Conservation (phyloP, 2,113 vertebrate genomes). For the Hucho hucho region DNA sequence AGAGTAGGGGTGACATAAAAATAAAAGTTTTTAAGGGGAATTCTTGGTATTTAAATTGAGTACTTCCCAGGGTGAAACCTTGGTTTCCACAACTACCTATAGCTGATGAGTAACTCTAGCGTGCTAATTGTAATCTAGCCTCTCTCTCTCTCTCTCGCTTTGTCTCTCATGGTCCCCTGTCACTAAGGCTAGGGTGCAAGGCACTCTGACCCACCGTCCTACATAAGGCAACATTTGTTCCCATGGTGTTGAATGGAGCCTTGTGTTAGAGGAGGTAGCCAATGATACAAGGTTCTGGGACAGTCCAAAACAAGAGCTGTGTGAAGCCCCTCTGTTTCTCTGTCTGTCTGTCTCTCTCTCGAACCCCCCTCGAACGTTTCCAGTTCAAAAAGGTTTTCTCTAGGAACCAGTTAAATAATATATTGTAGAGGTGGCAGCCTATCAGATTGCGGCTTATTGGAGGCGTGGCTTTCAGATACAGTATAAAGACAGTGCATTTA, state of each 20-base stretch:
- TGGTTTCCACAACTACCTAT: constrained; percentile 43
- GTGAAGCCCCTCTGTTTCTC: too few relatives aligned
- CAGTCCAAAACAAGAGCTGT: too few relatives aligned
- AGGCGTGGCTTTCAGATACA: too few relatives aligned
- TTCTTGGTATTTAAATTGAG: not conserved
- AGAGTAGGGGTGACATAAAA: too few relatives aligned
- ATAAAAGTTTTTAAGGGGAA: too few relatives aligned
- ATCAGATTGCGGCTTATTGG: too few relatives aligned
- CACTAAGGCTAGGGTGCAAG: constrained; percentile 44
- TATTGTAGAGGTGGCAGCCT: too few relatives aligned
- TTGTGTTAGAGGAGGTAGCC: constrained; percentile 69
- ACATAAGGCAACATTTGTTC: constrained; percentile 95
- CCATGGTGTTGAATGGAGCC: constrained; percentile 83
- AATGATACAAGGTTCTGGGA: not conserved
- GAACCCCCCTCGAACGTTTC: too few relatives aligned
- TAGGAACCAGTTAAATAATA: too few relatives aligned
- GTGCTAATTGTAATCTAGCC: not conserved
- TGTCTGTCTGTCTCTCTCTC: not conserved
- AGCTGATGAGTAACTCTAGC: constrained; percentile 79
- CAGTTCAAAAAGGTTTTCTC: too few relatives aligned
- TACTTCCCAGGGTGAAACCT: constrained; percentile 6
- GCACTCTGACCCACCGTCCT: constrained; percentile 59
- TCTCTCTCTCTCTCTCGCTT: constrained; percentile 13
- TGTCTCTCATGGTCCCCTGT: constrained; percentile 46
- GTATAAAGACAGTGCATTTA: too few relatives aligned